These are phyloP conservation scores for Diglossa cyanea DNA, from an alignment of 2,797 vertebrate genomes.

Conservation along the genomic window DNA sequence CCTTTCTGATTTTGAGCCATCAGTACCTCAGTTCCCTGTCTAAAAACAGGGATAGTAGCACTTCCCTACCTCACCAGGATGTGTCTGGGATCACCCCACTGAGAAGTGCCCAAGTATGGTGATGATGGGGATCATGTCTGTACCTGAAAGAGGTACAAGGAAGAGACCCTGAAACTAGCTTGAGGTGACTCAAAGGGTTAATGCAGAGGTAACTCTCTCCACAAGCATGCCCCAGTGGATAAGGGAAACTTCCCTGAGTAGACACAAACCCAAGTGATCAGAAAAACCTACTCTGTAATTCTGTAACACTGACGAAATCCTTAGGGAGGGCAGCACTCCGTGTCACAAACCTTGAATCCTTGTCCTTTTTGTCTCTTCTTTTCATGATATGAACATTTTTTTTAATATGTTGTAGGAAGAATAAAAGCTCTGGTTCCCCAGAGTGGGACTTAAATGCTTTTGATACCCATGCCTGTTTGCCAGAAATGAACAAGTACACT, in stretches of 20 bases:
- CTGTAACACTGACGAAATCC: neutral
- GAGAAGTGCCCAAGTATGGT: neutral
- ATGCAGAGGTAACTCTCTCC: neutral
- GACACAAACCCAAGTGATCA: neutral
- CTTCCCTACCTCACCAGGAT: neutral
- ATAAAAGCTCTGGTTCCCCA: neutral
- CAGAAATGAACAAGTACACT: neutral
- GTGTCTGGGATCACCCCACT: neutral
- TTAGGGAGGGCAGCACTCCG: neutral
- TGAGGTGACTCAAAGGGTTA: neutral
- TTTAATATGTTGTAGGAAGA: neutral
- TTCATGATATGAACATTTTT: neutral
- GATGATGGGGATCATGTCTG: neutral
- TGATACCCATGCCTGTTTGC: neutral
- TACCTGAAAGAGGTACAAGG: neutral
- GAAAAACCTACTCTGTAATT: neutral
- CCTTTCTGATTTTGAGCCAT: neutral
- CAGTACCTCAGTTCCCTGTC: neutral
- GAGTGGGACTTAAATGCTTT: neutral
- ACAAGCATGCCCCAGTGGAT: neutral
- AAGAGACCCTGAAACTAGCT: neutral
- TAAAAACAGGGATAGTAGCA: neutral
- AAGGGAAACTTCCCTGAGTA: neutral
- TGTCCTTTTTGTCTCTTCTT: neutral
- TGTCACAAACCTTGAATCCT: neutral